Evolutionary conservation across 2,888 invertebrate genomes (phyloP).

Genomic region (Iphiclides podalirius): DNA sequence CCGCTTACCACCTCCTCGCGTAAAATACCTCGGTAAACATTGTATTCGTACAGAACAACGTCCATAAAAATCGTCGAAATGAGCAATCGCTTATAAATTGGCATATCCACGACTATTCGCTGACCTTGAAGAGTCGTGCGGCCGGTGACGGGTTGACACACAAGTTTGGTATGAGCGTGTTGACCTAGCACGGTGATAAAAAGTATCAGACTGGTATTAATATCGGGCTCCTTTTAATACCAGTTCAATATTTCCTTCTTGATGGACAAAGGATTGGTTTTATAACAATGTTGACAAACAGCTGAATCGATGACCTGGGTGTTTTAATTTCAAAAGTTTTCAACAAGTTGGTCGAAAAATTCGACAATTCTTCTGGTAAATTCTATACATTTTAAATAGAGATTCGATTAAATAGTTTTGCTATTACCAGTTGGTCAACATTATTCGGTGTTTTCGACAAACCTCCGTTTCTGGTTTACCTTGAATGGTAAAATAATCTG

Average conservation of each 20-base stretch:
- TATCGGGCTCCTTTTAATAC: neutral
- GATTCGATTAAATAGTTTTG: slow-evolving; percentile 7
- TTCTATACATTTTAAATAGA: too few relatives aligned
- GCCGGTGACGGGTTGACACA: slow-evolving; percentile 21
- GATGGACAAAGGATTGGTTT: neutral
- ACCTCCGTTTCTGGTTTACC: slow-evolving; percentile 8
- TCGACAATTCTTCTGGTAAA: too few relatives aligned
- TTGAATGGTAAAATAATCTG: slow-evolving; percentile 20
- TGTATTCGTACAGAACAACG: too few relatives aligned
- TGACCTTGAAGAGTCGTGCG: slow-evolving; percentile 16
- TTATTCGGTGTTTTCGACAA: slow-evolving; percentile 16
- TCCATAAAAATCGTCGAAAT: too few relatives aligned
- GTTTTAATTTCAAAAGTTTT: too few relatives aligned
- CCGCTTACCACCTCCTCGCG: too few relatives aligned
- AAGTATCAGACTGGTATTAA: neutral
- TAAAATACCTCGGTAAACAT: too few relatives aligned
- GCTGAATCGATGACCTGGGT: too few relatives aligned
- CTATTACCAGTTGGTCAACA: slow-evolving; percentile 1
- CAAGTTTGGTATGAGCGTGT: slow-evolving; percentile 13
- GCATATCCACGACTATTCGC: slow-evolving; percentile 1
- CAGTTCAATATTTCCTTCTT: neutral
- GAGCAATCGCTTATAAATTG: neutral
- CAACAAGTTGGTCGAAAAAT: too few relatives aligned
- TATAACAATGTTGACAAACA: slow-evolving; percentile 1
- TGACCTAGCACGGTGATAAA: slow-evolving; percentile 7